Evolutionary conservation across 1,140 invertebrate genomes (phyloP).

Genomic region (Brachionus rubens): DNA sequence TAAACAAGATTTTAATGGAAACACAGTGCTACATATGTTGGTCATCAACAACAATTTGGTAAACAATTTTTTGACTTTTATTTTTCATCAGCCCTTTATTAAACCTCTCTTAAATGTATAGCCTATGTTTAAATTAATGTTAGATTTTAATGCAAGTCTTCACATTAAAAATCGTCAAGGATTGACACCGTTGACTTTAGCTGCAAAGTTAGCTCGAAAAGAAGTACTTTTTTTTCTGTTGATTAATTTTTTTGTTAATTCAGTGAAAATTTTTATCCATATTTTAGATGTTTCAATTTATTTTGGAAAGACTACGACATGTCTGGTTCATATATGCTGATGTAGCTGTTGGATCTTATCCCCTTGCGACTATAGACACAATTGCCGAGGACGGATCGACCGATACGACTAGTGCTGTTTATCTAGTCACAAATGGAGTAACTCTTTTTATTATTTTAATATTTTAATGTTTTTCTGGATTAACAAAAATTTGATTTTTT

Average conservation of each 20-base stretch:
- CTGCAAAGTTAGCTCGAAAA: constrained; percentile 84
- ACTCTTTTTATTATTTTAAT: background rate
- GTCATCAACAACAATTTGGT: constrained; percentile 88
- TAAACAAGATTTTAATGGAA: constrained; percentile 92
- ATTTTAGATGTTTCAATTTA: constrained; percentile 82
- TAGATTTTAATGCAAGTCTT: constrained; percentile 81
- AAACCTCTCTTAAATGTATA: too few species aligned
- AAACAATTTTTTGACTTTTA: background rate
- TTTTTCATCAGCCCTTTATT: too few species aligned
- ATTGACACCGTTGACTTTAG: constrained; percentile 84
- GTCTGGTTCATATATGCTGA: constrained; percentile 85
- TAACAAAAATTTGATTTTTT: too few species aligned
- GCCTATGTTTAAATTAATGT: constrained; percentile 89
- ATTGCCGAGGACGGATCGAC: constrained; percentile 81
- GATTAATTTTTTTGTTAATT: background rate
- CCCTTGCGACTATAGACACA: constrained; percentile 87
- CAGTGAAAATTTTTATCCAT: background rate
- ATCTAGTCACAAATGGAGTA: constrained; percentile 94
- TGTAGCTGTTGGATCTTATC: constrained; percentile 93
- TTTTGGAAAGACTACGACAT: constrained; percentile 85
- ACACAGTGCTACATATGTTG: constrained; percentile 91
- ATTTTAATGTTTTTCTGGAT: too few species aligned
- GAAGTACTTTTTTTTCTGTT: constrained; percentile 62
- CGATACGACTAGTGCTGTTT: constrained; percentile 85
- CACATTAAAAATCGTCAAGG: constrained; percentile 79